Evolutionary conservation across 2,888 invertebrate genomes (phyloP), one percentile per base, ranked within the genome.

Genomic region (Alcis repandata): DNA sequence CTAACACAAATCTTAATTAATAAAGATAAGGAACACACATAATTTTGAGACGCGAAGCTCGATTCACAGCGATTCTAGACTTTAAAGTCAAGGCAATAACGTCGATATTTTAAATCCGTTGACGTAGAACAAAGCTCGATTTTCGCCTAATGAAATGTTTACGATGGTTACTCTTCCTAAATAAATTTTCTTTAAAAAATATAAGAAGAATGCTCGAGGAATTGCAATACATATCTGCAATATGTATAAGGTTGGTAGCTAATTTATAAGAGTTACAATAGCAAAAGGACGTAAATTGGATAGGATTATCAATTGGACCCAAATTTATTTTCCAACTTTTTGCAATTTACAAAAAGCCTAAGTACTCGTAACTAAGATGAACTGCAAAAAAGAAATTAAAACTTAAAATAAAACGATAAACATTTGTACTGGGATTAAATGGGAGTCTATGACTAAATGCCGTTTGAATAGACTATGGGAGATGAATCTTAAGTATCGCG

Each of bases 51-150:
- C 49, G 38, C 52, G 57, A 66, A 51, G 46, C 54, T 45, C 56
- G 63, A 43, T 59, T 52, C 56, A 68, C 64, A 61, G 61, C 63
- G 54, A 59, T 54, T 43, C 13, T 45, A 36, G 32, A 56, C 57
- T 49, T 59, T 27, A 52, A 15, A 19, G 27, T 56, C 40, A 57
- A 65, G 56, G 52, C 57, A 52, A 40, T 57, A 57, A 65, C 17
- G n/a, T 65, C 57, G 49, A 60, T 65, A 65, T 52, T 60, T 22
- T 60, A 65, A 60, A 60, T 57, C 54, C 57, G 60, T 60, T 60
- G 17, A 57, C 52, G 38, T 60, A 41, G 10, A 40, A 57, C 27
- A 22, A 60, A 57, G 65, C 60, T 65, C 60, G 52, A 57, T 40
- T 51, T 51, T 19, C 33, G 13, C 40, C 32, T 17, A 17, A 43